Percentiles rank a stretch among this genome's conserved stretches.
Evolutionary conservation across 2,888 invertebrate species (phyloP).

Genomic region (Leptinotarsa peninsularis): DNA sequence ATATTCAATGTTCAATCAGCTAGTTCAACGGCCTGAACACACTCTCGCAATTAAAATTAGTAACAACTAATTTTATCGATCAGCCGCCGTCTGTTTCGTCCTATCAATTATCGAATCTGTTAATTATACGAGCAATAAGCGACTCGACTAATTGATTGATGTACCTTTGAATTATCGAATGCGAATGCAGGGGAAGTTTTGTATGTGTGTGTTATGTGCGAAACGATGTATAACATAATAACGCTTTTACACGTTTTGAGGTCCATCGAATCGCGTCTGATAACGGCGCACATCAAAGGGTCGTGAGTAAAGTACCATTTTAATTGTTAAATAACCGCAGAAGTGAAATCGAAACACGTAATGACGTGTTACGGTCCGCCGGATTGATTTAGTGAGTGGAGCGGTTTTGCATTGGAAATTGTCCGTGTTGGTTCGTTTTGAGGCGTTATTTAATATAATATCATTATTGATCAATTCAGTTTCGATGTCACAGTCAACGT

Average conservation of each 20-base stretch:
- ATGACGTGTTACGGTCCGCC: constrained; percentile 24
- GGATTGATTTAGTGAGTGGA: constrained; percentile 18
- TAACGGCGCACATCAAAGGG: constrained; percentile 25
- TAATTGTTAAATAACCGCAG: constrained; percentile 37
- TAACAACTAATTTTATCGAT: constrained; percentile 10
- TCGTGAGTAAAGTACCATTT: constrained; percentile 27
- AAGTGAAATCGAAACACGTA: constrained; percentile 35
- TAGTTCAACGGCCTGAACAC: too few species aligned
- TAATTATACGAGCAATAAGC: constrained; percentile 41
- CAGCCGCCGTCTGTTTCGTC: background rate
- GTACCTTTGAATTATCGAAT: constrained; percentile 16
- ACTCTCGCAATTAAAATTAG: background rate
- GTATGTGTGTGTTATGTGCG: background rate
- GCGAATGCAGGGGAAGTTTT: constrained; percentile 1
- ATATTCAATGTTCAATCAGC: too few species aligned
- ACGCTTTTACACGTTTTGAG: constrained; percentile 18
- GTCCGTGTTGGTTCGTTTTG: background rate
- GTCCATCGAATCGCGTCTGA: constrained; percentile 2
- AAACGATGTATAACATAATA: background rate
- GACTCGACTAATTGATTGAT: constrained; percentile 43
- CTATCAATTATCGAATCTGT: constrained; percentile 41
- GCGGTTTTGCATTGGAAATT: constrained; percentile 9
- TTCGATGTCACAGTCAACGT: too few species aligned
- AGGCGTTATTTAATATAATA: background rate
- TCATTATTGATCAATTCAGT: background rate